Conservation (phyloP, 2,113 vertebrate genomes). For the Phylloscopus trochiloides region DNA sequence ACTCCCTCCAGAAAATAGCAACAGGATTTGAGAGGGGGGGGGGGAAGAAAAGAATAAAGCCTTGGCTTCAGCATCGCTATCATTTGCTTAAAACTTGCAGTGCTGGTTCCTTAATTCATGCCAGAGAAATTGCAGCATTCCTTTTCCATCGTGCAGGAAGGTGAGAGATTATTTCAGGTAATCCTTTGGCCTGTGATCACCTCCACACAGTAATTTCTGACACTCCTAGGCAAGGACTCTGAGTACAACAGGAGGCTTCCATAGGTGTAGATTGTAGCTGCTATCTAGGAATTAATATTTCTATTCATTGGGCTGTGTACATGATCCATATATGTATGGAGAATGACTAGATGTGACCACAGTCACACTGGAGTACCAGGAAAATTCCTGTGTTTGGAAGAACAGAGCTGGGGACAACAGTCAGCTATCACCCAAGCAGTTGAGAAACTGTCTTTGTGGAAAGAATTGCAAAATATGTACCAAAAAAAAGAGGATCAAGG, state of each 20-base stretch:
- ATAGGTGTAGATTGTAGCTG: neutral
- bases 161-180: neutral
- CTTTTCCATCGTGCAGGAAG: neutral
- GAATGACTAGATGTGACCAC: neutral
- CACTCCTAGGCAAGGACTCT: neutral
- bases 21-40: neutral
- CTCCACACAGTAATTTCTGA: neutral
- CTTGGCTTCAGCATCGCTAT: neutral
- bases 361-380: neutral
- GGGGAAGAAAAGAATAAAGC: too few relatives aligned
- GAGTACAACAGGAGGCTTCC: neutral
- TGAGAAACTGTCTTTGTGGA: neutral
- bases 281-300: neutral
- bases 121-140: fast-evolving
- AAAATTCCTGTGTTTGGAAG: neutral
- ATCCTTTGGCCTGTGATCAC: neutral
- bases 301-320: neutral
- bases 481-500: neutral
- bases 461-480: neutral
- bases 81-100: neutral
- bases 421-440: neutral
- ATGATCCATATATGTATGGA: neutral
- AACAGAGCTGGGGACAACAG: neutral
- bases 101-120: neutral
- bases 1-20: neutral